Evolutionary conservation across 2,888 invertebrate species (phyloP), one percentile per base, ranked within the genome.

Genomic region (Eledona agricola): DNA sequence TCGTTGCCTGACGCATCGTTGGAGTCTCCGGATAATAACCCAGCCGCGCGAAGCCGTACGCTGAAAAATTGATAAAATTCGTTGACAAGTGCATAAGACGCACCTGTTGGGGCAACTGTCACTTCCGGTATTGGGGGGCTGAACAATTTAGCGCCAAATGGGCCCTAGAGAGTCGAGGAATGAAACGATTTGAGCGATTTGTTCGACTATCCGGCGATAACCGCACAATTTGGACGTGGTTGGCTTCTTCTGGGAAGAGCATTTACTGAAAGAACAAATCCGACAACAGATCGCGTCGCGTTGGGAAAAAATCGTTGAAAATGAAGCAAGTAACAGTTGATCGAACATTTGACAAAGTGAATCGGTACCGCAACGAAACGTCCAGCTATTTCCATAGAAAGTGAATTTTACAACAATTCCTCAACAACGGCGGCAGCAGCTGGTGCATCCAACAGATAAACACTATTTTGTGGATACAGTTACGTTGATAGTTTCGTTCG

Each of bases 81-180:
- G n/a, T n/a, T n/a, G n/a, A n/a, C 55, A 25, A 28, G 29, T 20
- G 49, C 50, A 42, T 47, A 37, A 37, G 4, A 29, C n/a, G n/a
- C n/a, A n/a, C n/a, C n/a, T n/a, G n/a, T n/a, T 45, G 25, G 53
- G 50, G 56, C 59, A 59, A 61, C 61, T 61, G 61, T 59, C 57
- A 47, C 42, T 51, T 61, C 61, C 61, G 57, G 59, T 56, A 29
- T 23, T n/a, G n/a, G n/a, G n/a, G n/a, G n/a, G n/a, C n/a, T n/a
- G n/a, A n/a, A n/a, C n/a, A n/a, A n/a, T n/a, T n/a, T n/a, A n/a
- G n/a, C n/a, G n/a, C n/a, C n/a, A n/a, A n/a, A n/a, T n/a, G n/a
- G n/a, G n/a, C n/a, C n/a, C n/a, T n/a, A n/a, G n/a, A n/a, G n/a
- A n/a, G n/a, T n/a, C n/a, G n/a, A n/a, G n/a, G n/a, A n/a, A n/a